Conservation (phyloP, 1,140 invertebrate species). For the Amphibalanus amphitrite region DNA sequence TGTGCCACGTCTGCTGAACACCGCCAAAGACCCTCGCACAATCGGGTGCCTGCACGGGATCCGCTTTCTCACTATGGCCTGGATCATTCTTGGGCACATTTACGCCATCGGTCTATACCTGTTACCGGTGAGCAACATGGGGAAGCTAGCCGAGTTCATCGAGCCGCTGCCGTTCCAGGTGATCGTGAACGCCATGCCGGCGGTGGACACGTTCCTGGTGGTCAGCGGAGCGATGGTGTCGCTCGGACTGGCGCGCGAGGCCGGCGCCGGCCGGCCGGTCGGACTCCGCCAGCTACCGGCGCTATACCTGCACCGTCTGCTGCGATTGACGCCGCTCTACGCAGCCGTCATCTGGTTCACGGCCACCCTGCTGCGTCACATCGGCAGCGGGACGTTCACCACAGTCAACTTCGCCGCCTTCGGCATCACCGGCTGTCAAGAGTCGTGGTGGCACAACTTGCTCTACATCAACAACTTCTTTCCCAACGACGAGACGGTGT, state of each 20-base stretch:
- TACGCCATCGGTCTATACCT: not conserved
- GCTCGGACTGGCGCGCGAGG: not conserved
- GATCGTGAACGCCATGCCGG: not conserved
- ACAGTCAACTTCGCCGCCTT: not conserved
- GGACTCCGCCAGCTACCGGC: not conserved
- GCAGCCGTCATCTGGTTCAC: not conserved
- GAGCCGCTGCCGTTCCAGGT: not conserved
- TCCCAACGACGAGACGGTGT: slow-evolving; percentile 27
- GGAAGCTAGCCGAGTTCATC: slow-evolving; percentile 48
- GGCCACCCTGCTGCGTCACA: not conserved
- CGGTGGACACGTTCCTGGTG: not conserved
- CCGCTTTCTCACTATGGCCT: not conserved
- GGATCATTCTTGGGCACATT: not conserved
- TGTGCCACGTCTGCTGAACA: not conserved
- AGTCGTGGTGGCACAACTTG: slow-evolving; percentile 10
- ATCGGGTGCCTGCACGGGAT: not conserved
- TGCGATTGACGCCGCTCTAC: not conserved
- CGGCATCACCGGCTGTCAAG: slow-evolving; percentile 2
- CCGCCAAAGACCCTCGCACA: not conserved
- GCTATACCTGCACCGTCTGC: not conserved
- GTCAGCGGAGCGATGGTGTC: not conserved
- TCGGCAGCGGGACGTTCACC: not conserved
- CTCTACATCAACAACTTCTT: slow-evolving; percentile 11
- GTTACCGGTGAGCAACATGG: slow-evolving; percentile 33
- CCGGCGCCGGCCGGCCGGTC: not conserved